Percentiles rank a stretch among this genome's conserved stretches.
These are phyloP conservation scores for Rhagonycha lutea DNA, from an alignment of 2,888 invertebrate species.

Conservation along the genomic window DNA sequence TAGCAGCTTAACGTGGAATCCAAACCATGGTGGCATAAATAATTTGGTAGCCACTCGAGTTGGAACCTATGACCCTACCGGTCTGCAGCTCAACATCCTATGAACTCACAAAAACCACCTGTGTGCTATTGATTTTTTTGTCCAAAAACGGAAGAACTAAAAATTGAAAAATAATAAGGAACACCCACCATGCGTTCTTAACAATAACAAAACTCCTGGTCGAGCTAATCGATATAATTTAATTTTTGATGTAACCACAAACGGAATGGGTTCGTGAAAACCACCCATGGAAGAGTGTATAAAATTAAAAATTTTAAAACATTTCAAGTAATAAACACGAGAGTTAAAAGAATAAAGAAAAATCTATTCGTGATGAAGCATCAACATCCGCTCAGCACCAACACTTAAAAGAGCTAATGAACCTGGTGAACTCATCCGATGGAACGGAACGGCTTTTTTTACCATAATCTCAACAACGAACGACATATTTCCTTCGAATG, in stretches of 20 bases:
- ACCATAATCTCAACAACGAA: conserved; percentile 40
- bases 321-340: not conserved
- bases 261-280: not conserved
- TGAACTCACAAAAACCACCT: too few species aligned
- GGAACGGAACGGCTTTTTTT: conserved; percentile 37
- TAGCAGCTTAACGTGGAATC: too few species aligned
- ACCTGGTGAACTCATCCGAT: conserved; percentile 40
- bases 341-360: conserved; percentile 9
- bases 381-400: conserved; percentile 31
- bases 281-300: not conserved
- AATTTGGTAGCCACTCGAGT: too few species aligned
- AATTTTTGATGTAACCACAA: not conserved
- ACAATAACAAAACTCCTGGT: too few species aligned
- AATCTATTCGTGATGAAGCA: conserved; percentile 26
- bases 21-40: too few species aligned
- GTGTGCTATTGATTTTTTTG: too few species aligned
- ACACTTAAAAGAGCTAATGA: conserved; percentile 39
- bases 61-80: too few species aligned
- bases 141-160: not conserved
- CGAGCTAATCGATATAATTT: not conserved
- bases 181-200: not conserved
- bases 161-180: not conserved
- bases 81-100: too few species aligned
- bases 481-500: conserved; percentile 51
- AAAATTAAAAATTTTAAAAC: not conserved